Base-by-base conservation (phyloP, 2,113 vertebrate species). In the Leptodactylus fuscus region DNA sequence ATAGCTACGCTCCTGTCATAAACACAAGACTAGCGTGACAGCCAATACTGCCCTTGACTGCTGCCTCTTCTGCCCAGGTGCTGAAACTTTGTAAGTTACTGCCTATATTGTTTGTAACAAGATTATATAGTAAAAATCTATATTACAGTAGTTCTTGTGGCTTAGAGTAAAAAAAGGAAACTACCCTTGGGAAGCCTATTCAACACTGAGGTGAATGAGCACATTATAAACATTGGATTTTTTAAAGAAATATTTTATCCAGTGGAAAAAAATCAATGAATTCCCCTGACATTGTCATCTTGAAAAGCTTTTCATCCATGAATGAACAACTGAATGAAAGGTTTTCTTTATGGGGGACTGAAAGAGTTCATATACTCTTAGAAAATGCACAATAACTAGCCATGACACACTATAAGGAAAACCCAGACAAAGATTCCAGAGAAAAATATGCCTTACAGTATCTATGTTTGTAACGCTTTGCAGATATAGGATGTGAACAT, bases 201-300 rank as follows among this genome's bases (percentile, higher is more conserved):
- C 80, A 7, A 51, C n/a, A 16, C 38, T 77, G 38, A 87, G 22
- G 48, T 58, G 77, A 87, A 87, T 62, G 2, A 29, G 18, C 22
- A 82, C 29, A 78, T 78, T 82, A 82, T 89, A 86, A 77, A 4
- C 49, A 60, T 75, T 71, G 84, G 44, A 84, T 62, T 15, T 48
- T 91, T 88, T 70, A 32, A 85, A 89, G 75, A 75, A 87, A 48
- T n/a, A 75, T 87, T 86, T 89, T 85, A 85, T 81, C 83, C n/a
- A 36, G 49, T 62, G 51, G 87, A 88, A 49, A 1, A 20, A 36
- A 76, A 41, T 84, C 41, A 82, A 73, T 51, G 78, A 29, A 24
- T 85, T 67, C 16, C 81, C 49, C 4, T 0, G 77, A 51, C 24
- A 70, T 8, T 73, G 70, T 76, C 82, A 16, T 0, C 18, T 27